Evolutionary conservation across 23 tunicate genomes (phyloP), one percentile per base, ranked within the genome.

Genomic region (Ascidia mentula): DNA sequence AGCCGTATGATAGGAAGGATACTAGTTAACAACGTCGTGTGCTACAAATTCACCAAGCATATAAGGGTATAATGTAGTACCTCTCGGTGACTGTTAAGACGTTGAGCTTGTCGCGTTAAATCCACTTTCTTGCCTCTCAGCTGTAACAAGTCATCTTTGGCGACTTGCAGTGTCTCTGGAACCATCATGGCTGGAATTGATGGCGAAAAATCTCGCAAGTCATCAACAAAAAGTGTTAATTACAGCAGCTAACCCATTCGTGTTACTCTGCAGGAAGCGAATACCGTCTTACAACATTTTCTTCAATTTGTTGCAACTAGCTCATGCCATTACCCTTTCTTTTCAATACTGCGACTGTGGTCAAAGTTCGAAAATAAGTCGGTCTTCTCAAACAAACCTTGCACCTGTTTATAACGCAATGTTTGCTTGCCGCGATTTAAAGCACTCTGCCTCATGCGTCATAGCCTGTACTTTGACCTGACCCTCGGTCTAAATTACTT

Each of bases 101-200:
- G 78, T 26, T 38, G 46, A 31, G n/a, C 78, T 42, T 78, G 72
- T 22, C 79, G 45, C 9, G 28, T 46, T 34, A 85, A 38, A 31
- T 85, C 83, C 40, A 85, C 42, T 72, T 85, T 34, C 59, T 85
- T 85, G 37, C 89, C 89, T 17, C 40, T 45, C 12, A 85, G 42
- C 32, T 74, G 77, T 18, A 30, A 69, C 20, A 85, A 36, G 34
- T 85, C 89, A 20, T 85, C 80, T 28, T 81, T 39, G 22, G 83
- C 79, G 40, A 18, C 12, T 34, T 69, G 72, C 30, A 85, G 69
- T 37, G 37, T 35, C 72, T 85, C 89, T 15, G 72, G 46, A 22
- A 82, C 46, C 36, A 53, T 71, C 86, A 82, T 82, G 24, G 24
- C 65, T 26, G 24, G 28, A 26, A 53, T 5, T 28, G 65, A n/a